Conservation (phyloP, 1,140 invertebrate species). For the Phocides pigmalion region DNA sequence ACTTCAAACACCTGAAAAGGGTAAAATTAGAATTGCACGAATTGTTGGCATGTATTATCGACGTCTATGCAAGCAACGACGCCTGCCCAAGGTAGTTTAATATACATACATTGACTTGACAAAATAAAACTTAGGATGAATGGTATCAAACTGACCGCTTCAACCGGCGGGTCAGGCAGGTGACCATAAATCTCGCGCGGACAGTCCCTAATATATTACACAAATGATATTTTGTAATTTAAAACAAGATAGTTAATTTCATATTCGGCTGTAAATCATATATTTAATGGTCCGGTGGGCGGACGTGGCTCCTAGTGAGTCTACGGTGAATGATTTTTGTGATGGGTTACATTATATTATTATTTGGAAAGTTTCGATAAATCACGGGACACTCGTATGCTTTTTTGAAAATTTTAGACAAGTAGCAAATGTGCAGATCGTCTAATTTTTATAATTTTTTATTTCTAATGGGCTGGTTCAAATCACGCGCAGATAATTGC, state of each 20-base stretch:
- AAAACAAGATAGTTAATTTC: constrained; percentile 71
- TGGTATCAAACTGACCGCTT: constrained; percentile 29
- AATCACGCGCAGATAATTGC: too few relatives aligned
- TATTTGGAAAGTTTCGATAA: background rate
- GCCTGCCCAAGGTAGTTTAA: too few relatives aligned
- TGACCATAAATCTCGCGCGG: constrained; percentile 62
- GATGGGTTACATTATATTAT: background rate
- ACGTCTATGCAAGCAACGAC: too few relatives aligned
- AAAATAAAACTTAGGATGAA: constrained; percentile 24
- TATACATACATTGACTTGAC: constrained; percentile 23
- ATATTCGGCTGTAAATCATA: constrained; percentile 68
- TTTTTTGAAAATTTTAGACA: too few relatives aligned
- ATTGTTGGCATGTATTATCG: too few relatives aligned
- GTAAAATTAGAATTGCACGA: too few relatives aligned
- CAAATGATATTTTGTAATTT: constrained; percentile 76
- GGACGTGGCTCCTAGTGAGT: constrained; percentile 34
- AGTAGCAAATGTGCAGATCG: too few relatives aligned
- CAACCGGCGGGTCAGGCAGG: constrained; percentile 48
- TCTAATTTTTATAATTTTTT: too few relatives aligned
- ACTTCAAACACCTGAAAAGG: too few relatives aligned
- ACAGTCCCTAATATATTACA: constrained; percentile 68
- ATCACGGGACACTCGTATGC: too few relatives aligned
- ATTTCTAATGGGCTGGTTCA: too few relatives aligned
- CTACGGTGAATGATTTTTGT: constrained; percentile 22
- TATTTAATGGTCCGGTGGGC: constrained; percentile 61